Base-by-base conservation (phyloP, 2,888 invertebrate genomes). In the Plagiodera versicolora region DNA sequence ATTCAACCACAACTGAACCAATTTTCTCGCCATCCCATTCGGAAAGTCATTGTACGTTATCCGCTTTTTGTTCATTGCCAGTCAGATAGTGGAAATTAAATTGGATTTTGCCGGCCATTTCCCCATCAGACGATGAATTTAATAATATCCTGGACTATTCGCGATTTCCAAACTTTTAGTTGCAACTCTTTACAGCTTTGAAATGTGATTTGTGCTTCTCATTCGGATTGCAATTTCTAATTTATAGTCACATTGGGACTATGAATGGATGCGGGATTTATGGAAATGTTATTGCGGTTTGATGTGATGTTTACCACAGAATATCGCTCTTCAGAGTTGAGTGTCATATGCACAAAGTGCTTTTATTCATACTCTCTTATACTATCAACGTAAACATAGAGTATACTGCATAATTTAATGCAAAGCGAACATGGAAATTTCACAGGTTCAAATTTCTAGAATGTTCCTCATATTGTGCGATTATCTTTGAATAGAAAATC, bases 201-300 rank as follows among this genome's bases (percentile, higher is more conserved):
- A 53, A 58, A 58, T 48, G 48, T 58, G 46, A 58, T 58, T 53
- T 47, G 32, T 53, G 35, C 47, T 58, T 47, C 52, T 24, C 24
- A 49, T 45, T 56, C 46, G 18, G 52, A 58, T 52, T 52, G 53
- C 6, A 24, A 3, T 24, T 24, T 24, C 24, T 24, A 24, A 24
- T 24, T 24, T 6, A 6, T 6, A n/a, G 4, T 24, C 6, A 5
- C 6, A 24, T 5, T 24, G 6, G 39, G 53, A 58, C 53, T 51
- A 53, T 53, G 58, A 24, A 58, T 58, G 58, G 30, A 53, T 58
- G 52, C 53, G 52, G 47, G 52, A 58, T 58, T 53, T 47, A 58
- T 58, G 48, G 53, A 39, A 46, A 53, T 58, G 51, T 58, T 52
- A 58, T 58, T 35, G 53, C 53, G 53, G 32, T 58, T 53, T 53